phyloP scores from a whole-genome alignment of 2,797 vertebrate species.

The Notolepis coatsorum region DNA sequence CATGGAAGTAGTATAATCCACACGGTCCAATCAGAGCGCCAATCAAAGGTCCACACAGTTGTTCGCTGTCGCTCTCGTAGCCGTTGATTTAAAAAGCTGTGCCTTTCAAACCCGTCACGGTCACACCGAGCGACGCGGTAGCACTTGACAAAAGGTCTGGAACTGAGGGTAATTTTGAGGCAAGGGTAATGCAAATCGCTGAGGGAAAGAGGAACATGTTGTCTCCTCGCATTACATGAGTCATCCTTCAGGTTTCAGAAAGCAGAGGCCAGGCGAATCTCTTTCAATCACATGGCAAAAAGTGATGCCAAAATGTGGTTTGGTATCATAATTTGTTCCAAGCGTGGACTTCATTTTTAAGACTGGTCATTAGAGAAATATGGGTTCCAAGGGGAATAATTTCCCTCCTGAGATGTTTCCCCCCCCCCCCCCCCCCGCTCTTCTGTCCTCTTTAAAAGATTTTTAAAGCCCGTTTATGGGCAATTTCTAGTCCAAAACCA shows the following conservation, averaged over 20 bases:
- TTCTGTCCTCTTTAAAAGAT: too few relatives aligned
- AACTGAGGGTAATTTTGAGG: conserved; percentile 19
- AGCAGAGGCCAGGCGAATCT: conserved; percentile 30
- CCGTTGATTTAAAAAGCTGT: neutral
- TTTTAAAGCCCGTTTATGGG: conserved; percentile 34
- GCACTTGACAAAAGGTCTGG: conserved; percentile 8
- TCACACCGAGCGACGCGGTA: neutral
- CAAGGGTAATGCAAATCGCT: neutral
- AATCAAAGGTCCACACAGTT: neutral
- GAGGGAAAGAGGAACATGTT: conserved; percentile 4
- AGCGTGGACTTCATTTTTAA: conserved; percentile 7
- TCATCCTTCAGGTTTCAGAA: conserved; percentile 19
- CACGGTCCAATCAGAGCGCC: neutral
- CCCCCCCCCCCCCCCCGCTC: too few relatives aligned
- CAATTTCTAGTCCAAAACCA: conserved; percentile 48
- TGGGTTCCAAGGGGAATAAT: conserved; percentile 39
- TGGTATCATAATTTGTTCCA: conserved; percentile 18
- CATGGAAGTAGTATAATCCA: neutral
- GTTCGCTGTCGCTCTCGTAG: neutral
- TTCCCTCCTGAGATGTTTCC: conserved; percentile 52
- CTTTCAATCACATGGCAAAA: conserved; percentile 47
- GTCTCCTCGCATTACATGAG: conserved; percentile 2
- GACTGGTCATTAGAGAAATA: conserved; percentile 57
- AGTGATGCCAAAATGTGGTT: conserved; percentile 30
- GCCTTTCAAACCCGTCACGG: neutral